A percentile compares a stretch with the other conserved stretches of the same genome.
Conservation (phyloP, 2,888 invertebrate genomes). For the Petrophora chlorosata region DNA sequence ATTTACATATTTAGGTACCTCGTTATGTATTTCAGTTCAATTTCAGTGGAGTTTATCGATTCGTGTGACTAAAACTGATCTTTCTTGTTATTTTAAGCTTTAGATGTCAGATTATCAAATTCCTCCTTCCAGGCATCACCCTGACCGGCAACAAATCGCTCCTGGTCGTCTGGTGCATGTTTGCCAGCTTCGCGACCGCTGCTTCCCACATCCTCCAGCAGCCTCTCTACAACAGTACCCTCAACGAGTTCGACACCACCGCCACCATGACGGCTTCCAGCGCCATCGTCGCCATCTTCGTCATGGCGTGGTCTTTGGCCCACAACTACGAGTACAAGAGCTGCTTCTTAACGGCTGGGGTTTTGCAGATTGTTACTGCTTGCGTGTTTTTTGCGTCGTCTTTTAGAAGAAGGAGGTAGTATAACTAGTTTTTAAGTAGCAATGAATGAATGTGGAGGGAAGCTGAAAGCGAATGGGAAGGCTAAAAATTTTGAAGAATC, state of each 20-base stretch:
- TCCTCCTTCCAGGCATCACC: constrained; percentile 65
- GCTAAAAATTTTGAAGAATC: too few relatives aligned
- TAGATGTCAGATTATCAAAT: too few relatives aligned
- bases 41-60: too few relatives aligned
- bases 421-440: not conserved
- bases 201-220: constrained; percentile 69
- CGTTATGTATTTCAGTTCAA: too few relatives aligned
- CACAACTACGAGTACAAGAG: constrained; percentile 68
- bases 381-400: constrained; percentile 64
- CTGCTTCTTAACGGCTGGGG: constrained; percentile 69
- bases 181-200: constrained; percentile 69
- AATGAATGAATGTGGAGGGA: not conserved
- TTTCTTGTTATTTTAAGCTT: not conserved
- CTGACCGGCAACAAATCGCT: constrained; percentile 62
- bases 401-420: constrained; percentile 64
- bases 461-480: too few relatives aligned
- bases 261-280: constrained; percentile 74
- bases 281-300: constrained; percentile 60
- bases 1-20: too few relatives aligned
- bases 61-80: too few relatives aligned
- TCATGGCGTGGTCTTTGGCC: constrained; percentile 65
- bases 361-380: constrained; percentile 64
- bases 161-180: constrained; percentile 72
- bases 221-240: constrained; percentile 68
- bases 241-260: constrained; percentile 75